These are phyloP conservation scores for Gallinago nigripennis DNA, from an alignment of 2,797 vertebrate genomes.

Conservation along the genomic window DNA sequence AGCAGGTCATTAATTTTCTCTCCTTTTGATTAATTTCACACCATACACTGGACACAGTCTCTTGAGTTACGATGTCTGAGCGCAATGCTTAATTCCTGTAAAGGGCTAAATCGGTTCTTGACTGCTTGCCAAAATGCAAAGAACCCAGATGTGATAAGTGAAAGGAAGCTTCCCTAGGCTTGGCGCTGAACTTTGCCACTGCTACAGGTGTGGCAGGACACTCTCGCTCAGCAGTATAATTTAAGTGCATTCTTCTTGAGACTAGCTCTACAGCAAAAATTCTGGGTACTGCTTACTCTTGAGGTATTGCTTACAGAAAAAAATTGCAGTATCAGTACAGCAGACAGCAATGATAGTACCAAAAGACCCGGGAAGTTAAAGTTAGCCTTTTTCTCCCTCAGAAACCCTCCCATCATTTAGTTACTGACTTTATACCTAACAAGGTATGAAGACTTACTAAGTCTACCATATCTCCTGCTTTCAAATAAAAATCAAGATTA, in stretches of 20 bases:
- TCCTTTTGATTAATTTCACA: constrained; percentile 75
- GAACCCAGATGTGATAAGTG: constrained; percentile 32
- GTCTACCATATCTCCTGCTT: neutral
- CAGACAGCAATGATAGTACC: neutral
- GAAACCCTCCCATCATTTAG: neutral
- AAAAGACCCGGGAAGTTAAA: neutral
- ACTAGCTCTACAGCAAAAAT: neutral
- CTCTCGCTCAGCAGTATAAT: neutral
- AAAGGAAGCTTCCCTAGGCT: neutral
- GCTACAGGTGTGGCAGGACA: neutral
- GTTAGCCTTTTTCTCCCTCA: neutral
- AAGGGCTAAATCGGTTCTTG: constrained; percentile 47
- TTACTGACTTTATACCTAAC: neutral
- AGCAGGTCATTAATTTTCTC: constrained; percentile 70
- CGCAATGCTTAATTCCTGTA: constrained; percentile 34
- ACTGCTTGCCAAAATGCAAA: constrained; percentile 38
- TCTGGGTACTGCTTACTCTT: neutral
- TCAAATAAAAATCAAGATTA: neutral
- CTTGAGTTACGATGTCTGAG: constrained; percentile 42
- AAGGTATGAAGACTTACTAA: neutral
- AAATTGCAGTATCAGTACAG: neutral
- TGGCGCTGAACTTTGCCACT: neutral
- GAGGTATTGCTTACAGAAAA: neutral
- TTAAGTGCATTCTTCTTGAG: neutral
- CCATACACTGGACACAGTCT: constrained; percentile 48